Conservation (phyloP, 92 coral and sea anemone genomes). For the Pocillopora meandrina region DNA sequence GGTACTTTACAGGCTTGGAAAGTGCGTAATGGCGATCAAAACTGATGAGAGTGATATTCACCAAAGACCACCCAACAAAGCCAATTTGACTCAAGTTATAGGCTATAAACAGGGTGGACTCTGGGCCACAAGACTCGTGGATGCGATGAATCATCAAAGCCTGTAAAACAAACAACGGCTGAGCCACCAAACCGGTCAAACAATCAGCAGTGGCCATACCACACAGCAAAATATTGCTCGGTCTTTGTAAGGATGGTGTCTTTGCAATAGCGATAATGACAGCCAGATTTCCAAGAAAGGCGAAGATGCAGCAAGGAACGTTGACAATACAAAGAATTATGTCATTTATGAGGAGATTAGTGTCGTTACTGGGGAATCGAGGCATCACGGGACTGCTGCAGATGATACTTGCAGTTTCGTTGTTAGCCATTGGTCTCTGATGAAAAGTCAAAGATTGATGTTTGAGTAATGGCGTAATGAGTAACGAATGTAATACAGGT, state of each 20-base stretch:
- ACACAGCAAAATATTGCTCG: slow-evolving; percentile 19
- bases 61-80: slow-evolving; percentile 12
- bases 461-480: too few species aligned
- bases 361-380: slow-evolving; percentile 14
- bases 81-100: not conserved
- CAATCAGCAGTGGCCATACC: slow-evolving; percentile 29
- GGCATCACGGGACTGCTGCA: not conserved
- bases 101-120: not conserved
- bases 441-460: too few species aligned
- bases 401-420: not conserved
- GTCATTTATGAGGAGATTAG: not conserved
- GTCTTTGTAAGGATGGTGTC: slow-evolving; percentile 22
- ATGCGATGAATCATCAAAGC: slow-evolving; percentile 21
- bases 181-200: slow-evolving; percentile 25
- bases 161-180: slow-evolving; percentile 27
- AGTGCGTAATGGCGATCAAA: slow-evolving; percentile 18
- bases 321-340: not conserved
- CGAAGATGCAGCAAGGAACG: slow-evolving; percentile 6
- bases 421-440: not conserved
- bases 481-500: too few species aligned
- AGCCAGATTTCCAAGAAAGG: slow-evolving; percentile 1
- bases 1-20: slow-evolving; percentile 2
- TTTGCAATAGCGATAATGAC: slow-evolving; percentile 13
- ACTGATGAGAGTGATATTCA: not conserved
- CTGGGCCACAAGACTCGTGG: slow-evolving; percentile 5